These are phyloP conservation scores for Apis florea DNA, from an alignment of 1,140 invertebrate species.

Conservation along the genomic window DNA sequence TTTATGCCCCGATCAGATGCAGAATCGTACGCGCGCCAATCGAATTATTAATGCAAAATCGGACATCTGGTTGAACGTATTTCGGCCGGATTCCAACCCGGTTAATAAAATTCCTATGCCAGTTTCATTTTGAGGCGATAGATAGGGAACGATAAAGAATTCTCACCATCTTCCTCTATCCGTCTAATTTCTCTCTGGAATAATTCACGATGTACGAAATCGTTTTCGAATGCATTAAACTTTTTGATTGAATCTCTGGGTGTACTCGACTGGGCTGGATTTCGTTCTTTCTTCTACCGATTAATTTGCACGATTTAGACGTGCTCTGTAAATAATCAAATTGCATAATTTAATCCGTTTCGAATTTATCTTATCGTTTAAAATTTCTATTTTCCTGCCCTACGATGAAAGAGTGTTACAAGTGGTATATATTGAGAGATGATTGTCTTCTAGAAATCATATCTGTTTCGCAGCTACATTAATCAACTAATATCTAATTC, in stretches of 20 bases:
- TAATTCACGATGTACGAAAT: not conserved
- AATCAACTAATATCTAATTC: no score
- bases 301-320: not conserved
- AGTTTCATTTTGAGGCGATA: not conserved
- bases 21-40: not conserved
- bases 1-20: constrained; percentile 34
- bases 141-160: not conserved
- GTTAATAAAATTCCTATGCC: not conserved
- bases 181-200: constrained; percentile 6
- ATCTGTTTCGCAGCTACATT: no score
- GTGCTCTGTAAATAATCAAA: not conserved
- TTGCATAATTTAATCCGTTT: no score
- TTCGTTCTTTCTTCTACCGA: not conserved
- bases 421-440: no score
- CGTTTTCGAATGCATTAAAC: constrained; percentile 25
- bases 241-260: constrained; percentile 10
- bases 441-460: no score
- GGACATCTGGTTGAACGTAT: constrained; percentile 8
- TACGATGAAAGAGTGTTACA: no score
- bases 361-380: no score
- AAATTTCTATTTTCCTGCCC: no score
- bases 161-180: not conserved
- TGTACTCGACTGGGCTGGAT: not conserved
- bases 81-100: constrained; percentile 1
- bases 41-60: constrained; percentile 40